phyloP scores from a whole-genome alignment of 2,888 invertebrate genomes.

The Actias luna region DNA sequence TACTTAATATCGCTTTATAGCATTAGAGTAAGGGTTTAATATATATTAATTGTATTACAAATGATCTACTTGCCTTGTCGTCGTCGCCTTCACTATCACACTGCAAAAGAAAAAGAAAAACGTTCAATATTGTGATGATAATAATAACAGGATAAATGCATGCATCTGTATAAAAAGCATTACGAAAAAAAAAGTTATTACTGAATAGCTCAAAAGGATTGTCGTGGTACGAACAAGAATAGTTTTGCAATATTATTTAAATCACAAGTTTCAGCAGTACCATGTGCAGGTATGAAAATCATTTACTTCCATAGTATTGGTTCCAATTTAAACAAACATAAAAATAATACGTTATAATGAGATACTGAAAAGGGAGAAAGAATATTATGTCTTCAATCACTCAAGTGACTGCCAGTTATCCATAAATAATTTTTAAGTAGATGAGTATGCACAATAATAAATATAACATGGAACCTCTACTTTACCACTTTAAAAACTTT shows the following conservation, averaged over 20 bases:
- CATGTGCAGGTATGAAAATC: neutral
- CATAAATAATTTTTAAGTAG: no score
- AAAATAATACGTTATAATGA: neutral
- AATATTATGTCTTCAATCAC: neutral
- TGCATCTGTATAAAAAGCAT: conserved; percentile 5
- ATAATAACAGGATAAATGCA: conserved; percentile 6
- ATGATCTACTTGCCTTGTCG: conserved; percentile 88
- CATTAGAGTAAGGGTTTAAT: neutral
- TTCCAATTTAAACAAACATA: neutral
- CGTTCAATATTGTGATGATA: conserved; percentile 13
- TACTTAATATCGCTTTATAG: neutral
- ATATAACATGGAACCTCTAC: no score
- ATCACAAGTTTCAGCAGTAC: neutral
- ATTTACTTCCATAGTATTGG: neutral
- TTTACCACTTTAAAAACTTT: no score
- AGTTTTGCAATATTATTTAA: neutral
- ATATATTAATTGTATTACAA: neutral
- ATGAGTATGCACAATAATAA: neutral
- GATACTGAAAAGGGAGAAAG: neutral
- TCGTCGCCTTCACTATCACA: conserved; percentile 97
- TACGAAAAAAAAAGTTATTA: neutral
- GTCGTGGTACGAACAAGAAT: neutral
- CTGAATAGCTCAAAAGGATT: neutral
- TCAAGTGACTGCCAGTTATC: neutral
- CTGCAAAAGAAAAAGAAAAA: conserved; percentile 84